Evolutionary conservation across 1,140 invertebrate genomes (phyloP).

Genomic region (Ephestia elutella): DNA sequence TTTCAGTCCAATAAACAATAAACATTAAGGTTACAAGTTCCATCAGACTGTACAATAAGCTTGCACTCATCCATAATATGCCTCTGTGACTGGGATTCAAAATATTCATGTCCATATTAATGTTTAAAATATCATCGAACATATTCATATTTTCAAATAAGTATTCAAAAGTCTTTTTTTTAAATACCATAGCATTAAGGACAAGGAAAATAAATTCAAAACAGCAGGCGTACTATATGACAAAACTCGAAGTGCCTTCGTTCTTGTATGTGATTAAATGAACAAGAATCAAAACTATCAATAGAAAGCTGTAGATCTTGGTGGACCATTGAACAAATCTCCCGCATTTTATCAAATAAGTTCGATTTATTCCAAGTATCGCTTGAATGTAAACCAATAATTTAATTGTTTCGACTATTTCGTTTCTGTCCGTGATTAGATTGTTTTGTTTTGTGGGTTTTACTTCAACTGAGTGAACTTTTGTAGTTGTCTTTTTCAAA

Average conservation of each 20-base stretch:
- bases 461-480: not conserved
- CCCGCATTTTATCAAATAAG: conserved; percentile 15
- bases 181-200: conserved; percentile 19
- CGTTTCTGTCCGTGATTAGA: not conserved
- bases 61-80: conserved; percentile 12
- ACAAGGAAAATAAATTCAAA: conserved; percentile 30
- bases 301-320: conserved; percentile 7
- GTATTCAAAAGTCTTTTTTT: conserved; percentile 21
- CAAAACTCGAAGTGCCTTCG: conserved; percentile 11
- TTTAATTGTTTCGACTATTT: not conserved
- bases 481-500: not conserved
- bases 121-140: conserved; percentile 33
- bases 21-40: conserved; percentile 14
- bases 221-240: conserved; percentile 19
- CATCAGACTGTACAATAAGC: conserved; percentile 18
- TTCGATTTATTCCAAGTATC: conserved; percentile 16
- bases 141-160: conserved; percentile 28
- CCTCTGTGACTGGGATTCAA: conserved; percentile 3
- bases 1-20: not conserved
- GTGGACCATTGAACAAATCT: conserved; percentile 8
- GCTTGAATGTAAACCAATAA: conserved; percentile 4
- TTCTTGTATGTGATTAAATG: not conserved
- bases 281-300: not conserved
- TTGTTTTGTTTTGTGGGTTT: not conserved
- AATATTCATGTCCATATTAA: conserved; percentile 20